Percentiles rank a stretch among this genome's conserved stretches.
These are phyloP conservation scores for Ianthella basta DNA, from an alignment of 37 sponge, comb jelly and placozoan species.

Conservation along the genomic window DNA sequence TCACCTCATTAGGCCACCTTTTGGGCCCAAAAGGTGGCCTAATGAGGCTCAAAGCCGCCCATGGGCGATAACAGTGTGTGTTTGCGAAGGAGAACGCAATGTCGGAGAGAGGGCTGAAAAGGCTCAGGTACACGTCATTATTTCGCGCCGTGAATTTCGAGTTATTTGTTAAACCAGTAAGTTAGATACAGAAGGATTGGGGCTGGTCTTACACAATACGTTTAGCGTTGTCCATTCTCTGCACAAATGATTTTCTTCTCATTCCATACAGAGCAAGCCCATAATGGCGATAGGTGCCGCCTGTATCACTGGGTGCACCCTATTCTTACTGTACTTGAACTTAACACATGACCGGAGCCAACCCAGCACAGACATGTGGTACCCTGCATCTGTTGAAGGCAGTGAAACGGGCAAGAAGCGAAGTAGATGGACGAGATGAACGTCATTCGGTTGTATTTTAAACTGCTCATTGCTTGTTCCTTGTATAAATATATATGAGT, in stretches of 20 bases:
- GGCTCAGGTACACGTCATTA: conserved; percentile 43
- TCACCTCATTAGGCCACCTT: too few species aligned
- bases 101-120: conserved; percentile 42
- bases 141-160: conserved; percentile 79
- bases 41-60: too few species aligned
- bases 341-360: conserved; percentile 39
- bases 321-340: conserved; percentile 60
- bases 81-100: too few species aligned
- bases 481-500: too few species aligned
- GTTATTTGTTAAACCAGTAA: conserved; percentile 72
- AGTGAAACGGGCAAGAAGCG: not conserved
- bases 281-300: conserved; percentile 71
- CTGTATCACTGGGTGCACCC: conserved; percentile 49
- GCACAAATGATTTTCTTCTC: too few species aligned
- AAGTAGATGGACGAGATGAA: conserved; percentile 41
- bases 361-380: not conserved
- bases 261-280: conserved; percentile 47
- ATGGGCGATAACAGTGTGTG: too few species aligned
- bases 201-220: too few species aligned
- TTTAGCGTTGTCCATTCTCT: too few species aligned
- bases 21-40: too few species aligned
- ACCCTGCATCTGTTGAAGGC: not conserved
- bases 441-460: too few species aligned
- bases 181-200: too few species aligned
- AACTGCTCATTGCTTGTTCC: too few species aligned